Base-by-base conservation (phyloP, 2,113 vertebrate species). In the Neopipo cinnamomea region DNA sequence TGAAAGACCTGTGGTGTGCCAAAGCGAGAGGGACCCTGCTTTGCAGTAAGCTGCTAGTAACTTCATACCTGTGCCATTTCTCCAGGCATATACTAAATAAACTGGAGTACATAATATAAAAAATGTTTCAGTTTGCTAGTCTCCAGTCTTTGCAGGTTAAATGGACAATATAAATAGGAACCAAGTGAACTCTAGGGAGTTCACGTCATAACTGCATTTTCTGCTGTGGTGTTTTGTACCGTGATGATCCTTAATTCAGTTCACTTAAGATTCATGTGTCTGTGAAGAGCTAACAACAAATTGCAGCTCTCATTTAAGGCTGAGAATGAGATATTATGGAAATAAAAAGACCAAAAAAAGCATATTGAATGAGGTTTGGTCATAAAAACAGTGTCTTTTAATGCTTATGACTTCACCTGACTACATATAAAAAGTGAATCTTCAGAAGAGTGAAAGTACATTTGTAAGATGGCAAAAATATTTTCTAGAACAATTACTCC, bases 1-100 rank as follows among this genome's bases (percentile, higher is more conserved):
- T 6, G 14, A 44, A 56, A 67, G 33, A 85, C 6, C 8, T 59
- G 11, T 0, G 0, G 5, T 71, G 17, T 59, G 15, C 20, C 33
- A 50, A 59, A 56, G 73, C 52, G 6, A 71, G 8, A 84, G 12
- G 3, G 6, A 33, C 25, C 3, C 33, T 56, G 15, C 8, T 70
- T 77, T 52, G 12, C 27, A 39, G 18, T 7, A 74, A 35, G 6
- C 23, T 77, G 12, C 14, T 4, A 42, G 28, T 37, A 66, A 49
- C 18, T 75, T 75, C n/a, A 24, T 35, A 75, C 2, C 6, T 16
- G 8, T 35, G 33, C 5, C 30, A 23, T 39, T 80, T 73, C 27
- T 87, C 19, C 50, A 76, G 49, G 4, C 14, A 30, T 25, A 59
- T 58, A 59, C 27, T 19, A 65, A 68, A 30, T 19, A 65, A 68